Evolutionary conservation across 2,888 invertebrate species (phyloP).

Genomic region (Bedellia somnulentella): DNA sequence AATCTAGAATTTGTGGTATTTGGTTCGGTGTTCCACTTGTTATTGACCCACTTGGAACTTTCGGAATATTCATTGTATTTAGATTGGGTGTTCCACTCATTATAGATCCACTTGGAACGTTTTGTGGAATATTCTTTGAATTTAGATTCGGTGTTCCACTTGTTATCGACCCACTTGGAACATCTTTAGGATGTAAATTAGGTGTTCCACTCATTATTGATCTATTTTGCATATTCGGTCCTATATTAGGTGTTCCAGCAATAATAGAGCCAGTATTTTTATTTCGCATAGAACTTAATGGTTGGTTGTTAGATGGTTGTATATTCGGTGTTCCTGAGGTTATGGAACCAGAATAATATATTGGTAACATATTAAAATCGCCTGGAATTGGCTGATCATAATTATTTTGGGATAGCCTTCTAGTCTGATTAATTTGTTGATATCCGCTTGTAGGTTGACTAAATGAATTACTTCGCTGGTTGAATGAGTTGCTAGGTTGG

Average conservation of each 20-base stretch:
- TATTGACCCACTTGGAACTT: constrained; percentile 1
- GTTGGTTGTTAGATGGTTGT: no score
- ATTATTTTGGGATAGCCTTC: no score
- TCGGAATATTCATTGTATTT: background rate
- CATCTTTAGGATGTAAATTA: background rate
- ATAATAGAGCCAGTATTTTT: background rate
- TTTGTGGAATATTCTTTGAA: no score
- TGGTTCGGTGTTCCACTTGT: background rate
- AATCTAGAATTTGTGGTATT: no score
- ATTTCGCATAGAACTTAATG: no score
- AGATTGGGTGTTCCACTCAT: constrained; percentile 16
- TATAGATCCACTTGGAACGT: constrained; percentile 18
- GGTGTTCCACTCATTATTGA: background rate
- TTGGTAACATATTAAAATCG: no score
- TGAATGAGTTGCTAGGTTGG: no score
- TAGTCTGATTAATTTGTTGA: no score
- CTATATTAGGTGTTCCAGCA: background rate
- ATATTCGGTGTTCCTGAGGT: background rate
- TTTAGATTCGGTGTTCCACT: constrained; percentile 9
- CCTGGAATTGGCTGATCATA: no score
- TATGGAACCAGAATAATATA: constrained; percentile 1
- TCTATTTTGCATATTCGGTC: no score
- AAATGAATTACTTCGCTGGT: no score
- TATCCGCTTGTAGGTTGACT: no score
- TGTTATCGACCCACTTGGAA: constrained; percentile 10